Base-by-base conservation (phyloP, 2,797 vertebrate genomes). In the Falco naumanni region DNA sequence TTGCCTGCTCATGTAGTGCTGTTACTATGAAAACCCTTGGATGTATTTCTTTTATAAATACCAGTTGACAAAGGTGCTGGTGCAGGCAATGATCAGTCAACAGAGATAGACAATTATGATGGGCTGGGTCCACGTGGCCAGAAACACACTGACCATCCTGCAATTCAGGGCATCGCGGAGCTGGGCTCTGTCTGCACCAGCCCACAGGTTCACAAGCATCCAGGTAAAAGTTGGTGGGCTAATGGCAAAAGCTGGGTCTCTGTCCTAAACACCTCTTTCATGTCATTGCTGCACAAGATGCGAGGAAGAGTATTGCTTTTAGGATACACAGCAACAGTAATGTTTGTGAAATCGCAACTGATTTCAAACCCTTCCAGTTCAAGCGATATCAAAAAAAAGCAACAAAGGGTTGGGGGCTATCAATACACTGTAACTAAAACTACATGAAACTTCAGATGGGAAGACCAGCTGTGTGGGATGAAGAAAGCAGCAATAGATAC, bases 131-230 rank as follows among this genome's bases (percentile, higher is more conserved):
- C 37, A 7, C 4, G 22, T 59, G 68, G 51, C 59, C 6, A 1
- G 85, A 72, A 91, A 15, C 31, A 50, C 68, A 53, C 15, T 28
- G 54, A 28, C 28, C 45, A 17, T n/a, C 28, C 41, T 60, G 51
- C 41, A 16, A 50, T 51, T 54, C 20, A 29, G 80, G 16, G 20
- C 43, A 34, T 43, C 34, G n/a, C 0, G 8, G 43, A 41, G 45
- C 28, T 71, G 18, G 16, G 29, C 9, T 24, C 16, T 0, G 0
- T 33, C 57, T 51, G 24, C 2, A 2, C 28, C 41, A 72, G 59
- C 39, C 48, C 15, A 5, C 0, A 4, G 20, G 15, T 34, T 71
- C 61, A 71, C 5, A 9, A 51, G 10, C 59, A 63, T 24, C 48
- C 71, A 66, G 34, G 63, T 10, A 66, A 69, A 81, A 77, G 24